These are phyloP conservation scores for Orthosia incerta DNA, from an alignment of 2,888 invertebrate genomes.

Conservation along the genomic window DNA sequence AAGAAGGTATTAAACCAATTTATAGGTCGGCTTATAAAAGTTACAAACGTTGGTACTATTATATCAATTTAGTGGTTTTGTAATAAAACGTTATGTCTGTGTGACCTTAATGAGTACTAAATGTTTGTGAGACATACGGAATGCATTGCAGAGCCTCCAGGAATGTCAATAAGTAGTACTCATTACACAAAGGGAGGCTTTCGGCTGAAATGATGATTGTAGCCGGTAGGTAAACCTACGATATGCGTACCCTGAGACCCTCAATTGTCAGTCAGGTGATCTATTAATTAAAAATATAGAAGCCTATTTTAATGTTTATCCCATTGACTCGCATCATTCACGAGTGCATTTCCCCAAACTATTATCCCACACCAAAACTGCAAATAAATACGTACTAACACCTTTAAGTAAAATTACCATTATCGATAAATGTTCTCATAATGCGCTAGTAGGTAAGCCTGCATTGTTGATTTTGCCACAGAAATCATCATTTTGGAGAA, in stretches of 20 bases:
- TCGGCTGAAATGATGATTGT: no score
- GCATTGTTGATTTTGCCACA: slow-evolving; percentile 25
- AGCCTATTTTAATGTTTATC: no score
- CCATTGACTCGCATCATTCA: not conserved
- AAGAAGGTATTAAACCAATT: slow-evolving; percentile 61
- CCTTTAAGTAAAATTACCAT: slow-evolving; percentile 24
- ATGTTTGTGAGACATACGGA: not conserved
- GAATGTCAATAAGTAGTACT: no score
- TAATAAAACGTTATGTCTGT: slow-evolving; percentile 34
- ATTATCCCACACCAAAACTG: not conserved
- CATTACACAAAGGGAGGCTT: no score
- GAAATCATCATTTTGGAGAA: slow-evolving; percentile 5
- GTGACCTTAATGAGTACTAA: slow-evolving; percentile 5
- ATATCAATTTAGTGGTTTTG: slow-evolving; percentile 50
- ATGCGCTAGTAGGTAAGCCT: not conserved
- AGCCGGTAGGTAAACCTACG: no score
- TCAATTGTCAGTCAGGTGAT: no score
- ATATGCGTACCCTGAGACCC: no score
- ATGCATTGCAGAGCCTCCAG: not conserved
- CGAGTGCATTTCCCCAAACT: not conserved
- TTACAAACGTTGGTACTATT: slow-evolving; percentile 40
- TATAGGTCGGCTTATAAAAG: slow-evolving; percentile 57
- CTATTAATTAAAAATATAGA: no score
- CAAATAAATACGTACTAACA: not conserved
- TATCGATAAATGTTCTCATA: slow-evolving; percentile 16